Base-by-base conservation (phyloP, 2,113 vertebrate genomes). In the Rhegmatorhina hoffmannsi region DNA sequence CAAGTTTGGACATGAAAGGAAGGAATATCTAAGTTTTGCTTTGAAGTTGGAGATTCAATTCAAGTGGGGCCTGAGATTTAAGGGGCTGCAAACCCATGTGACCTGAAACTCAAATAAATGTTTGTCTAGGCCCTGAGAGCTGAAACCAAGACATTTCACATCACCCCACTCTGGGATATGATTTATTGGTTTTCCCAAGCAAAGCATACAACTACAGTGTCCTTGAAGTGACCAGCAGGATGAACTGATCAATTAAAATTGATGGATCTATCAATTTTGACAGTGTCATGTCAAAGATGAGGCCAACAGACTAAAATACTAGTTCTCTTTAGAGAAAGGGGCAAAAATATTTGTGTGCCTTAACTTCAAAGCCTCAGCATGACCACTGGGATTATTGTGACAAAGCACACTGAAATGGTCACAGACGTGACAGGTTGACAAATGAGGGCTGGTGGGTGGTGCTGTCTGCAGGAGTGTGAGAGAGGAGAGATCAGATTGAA, bases 401-500 rank as follows among this genome's bases (percentile, higher is more conserved):
- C 92, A 97, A 92, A 95, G 86, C 83, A 72, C 12, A 10, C 64
- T 84, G 95, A 93, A 83, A 53, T 19, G 58, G 84, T 36, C 69
- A 72, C 66, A 81, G 89, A 72, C 0, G 40, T 89, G 95, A 95
- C 96, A 92, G 93, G 91, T 68, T 96, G 90, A 97, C 90, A 92
- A 94, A 96, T 0, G 73, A 94, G 92, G 77, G 80, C 86, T 94
- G 66, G 76, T 94, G 87, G 92, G 94, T 77, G 92, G 93, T 87
- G 78, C 68, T 90, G 90, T 64, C 88, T 43, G n/a, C 43, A 78
- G 72, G 79, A 70, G 72, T 92, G 94, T 95, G 93, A 93, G 96
- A 95, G 87, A 95, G 80, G 80, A 81, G 89, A 92, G 88, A 95
- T 92, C 84, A 79, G 87, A 96, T 10, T 95, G 95, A 97, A 97